phyloP scores from a whole-genome alignment of 2,113 vertebrate species.

The Nycticebus coucang region DNA sequence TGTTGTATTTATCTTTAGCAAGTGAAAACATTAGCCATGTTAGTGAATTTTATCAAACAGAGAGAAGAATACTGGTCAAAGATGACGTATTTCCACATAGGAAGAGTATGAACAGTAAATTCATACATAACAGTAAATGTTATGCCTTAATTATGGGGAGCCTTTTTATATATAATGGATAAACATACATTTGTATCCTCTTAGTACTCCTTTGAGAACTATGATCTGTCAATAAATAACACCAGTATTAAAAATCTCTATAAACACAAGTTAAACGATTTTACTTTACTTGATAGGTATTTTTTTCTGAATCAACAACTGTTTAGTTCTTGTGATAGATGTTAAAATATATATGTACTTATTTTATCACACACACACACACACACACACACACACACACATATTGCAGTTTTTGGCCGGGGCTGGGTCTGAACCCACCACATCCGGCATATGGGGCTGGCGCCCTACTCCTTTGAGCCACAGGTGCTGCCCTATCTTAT shows the following conservation, averaged over 20 bases:
- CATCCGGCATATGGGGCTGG: too few relatives aligned
- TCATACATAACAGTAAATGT: background rate
- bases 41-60: background rate
- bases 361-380: too few relatives aligned
- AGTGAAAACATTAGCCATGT: background rate
- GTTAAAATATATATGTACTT: too few relatives aligned
- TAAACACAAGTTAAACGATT: background rate
- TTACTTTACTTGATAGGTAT: background rate
- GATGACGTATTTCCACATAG: background rate
- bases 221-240: background rate
- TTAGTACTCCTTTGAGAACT: background rate
- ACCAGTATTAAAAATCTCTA: background rate
- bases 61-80: background rate
- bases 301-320: background rate
- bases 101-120: background rate
- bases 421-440: too few relatives aligned
- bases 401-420: too few relatives aligned
- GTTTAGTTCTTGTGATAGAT: background rate
- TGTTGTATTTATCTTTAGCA: background rate
- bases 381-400: too few relatives aligned
- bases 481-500: too few relatives aligned
- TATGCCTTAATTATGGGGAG: background rate
- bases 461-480: too few relatives aligned
- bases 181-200: background rate
- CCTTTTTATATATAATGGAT: background rate